These are phyloP conservation scores for Pseudochirops corinnae DNA, from an alignment of 2,797 vertebrate species.

Conservation along the genomic window DNA sequence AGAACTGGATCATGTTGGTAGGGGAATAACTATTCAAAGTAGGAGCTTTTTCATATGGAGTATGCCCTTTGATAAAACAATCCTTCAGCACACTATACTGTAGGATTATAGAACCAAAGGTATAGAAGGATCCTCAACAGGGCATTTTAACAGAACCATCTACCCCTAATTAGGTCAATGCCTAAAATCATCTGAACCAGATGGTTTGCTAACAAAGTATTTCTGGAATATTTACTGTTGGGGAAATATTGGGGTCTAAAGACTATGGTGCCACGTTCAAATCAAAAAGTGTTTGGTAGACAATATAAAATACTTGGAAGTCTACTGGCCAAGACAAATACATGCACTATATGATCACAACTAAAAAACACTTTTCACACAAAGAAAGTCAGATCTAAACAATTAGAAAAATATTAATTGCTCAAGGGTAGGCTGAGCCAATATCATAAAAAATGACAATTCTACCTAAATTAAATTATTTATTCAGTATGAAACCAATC, in stretches of 20 bases:
- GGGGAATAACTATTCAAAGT: conserved; percentile 54
- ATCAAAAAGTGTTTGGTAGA: not conserved
- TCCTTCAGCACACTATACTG: not conserved
- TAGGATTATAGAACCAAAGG: not conserved
- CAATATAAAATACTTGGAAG: no score
- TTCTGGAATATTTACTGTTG: conserved; percentile 23
- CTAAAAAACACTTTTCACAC: no score
- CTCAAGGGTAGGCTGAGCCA: no score
- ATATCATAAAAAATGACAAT: no score
- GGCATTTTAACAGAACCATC: not conserved
- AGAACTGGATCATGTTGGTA: conserved; percentile 55
- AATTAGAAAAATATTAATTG: no score
- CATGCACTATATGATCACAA: no score
- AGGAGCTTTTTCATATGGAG: conserved; percentile 57
- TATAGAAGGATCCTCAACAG: conserved; percentile 28
- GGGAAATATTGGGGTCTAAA: not conserved
- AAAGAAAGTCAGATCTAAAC: no score
- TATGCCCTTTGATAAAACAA: not conserved
- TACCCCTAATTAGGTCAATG: conserved; percentile 42
- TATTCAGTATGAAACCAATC: no score
- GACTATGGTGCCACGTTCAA: conserved; percentile 34
- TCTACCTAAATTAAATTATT: no score
- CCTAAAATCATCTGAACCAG: conserved; percentile 42
- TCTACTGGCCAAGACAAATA: no score
- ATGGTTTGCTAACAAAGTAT: conserved; percentile 4